Conservation (phyloP, 2,113 vertebrate genomes). For the Thunnus thynnus region DNA sequence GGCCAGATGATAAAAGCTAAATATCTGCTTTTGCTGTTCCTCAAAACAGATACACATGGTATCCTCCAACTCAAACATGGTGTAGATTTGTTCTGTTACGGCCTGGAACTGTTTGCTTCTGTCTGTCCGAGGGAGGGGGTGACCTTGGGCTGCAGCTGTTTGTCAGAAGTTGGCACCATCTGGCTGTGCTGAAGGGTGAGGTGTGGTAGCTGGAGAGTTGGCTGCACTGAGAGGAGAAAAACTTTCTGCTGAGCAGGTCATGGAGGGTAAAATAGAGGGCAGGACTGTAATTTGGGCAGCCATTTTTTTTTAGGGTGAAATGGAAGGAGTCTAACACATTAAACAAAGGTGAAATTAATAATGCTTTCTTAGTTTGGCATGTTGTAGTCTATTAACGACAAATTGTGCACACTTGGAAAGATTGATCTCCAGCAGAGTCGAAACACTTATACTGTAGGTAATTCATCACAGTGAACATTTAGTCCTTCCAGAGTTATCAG, state of each 20-base stretch:
- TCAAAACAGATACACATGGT: constrained; percentile 17
- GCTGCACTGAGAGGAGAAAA: constrained; percentile 11
- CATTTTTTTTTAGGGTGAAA: not conserved
- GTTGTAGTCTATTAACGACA: not conserved
- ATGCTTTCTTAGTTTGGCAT: not conserved
- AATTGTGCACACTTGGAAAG: not conserved
- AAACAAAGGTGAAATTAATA: no score
- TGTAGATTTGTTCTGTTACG: constrained; percentile 17
- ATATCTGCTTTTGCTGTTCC: constrained; percentile 31
- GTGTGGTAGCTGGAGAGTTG: constrained; percentile 2
- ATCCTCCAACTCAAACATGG: constrained; percentile 9
- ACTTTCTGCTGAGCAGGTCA: constrained; percentile 42
- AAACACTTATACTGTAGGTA: not conserved
- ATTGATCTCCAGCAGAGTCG: not conserved
- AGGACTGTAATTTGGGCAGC: not conserved
- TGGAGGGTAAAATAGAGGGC: constrained; percentile 13
- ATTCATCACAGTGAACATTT: not conserved
- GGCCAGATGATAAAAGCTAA: constrained; percentile 31
- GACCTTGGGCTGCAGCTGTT: constrained; percentile 75
- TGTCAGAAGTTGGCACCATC: constrained; percentile 61
- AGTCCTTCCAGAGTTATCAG: constrained; percentile 2
- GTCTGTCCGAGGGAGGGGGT: constrained; percentile 29
- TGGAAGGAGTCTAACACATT: not conserved
- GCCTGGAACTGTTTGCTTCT: constrained; percentile 48
- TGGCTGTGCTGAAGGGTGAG: constrained; percentile 47